Percentiles rank a stretch among this genome's conserved stretches.
Evolutionary conservation across 2,888 invertebrate species (phyloP).

Genomic region (Thumatha senex): DNA sequence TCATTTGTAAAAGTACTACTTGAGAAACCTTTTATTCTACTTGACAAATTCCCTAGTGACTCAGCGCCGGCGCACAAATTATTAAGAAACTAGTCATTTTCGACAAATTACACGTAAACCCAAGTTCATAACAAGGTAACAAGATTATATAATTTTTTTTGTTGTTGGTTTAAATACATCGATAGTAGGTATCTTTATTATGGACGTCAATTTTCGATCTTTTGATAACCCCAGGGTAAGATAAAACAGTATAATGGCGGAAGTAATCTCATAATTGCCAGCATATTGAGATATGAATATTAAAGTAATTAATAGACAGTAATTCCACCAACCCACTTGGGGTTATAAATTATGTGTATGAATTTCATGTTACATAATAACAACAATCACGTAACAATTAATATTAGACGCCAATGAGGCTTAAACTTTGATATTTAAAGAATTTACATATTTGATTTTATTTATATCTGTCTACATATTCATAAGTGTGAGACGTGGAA

Average conservation of each 20-base stretch:
- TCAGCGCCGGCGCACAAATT: constrained; percentile 12
- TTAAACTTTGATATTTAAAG: constrained; percentile 4
- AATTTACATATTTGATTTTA: neutral
- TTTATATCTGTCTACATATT: too few species aligned
- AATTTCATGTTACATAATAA: constrained; percentile 27
- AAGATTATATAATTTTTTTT: constrained; percentile 6
- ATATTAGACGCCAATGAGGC: constrained; percentile 11
- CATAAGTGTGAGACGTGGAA: too few species aligned
- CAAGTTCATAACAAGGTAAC: constrained; percentile 19
- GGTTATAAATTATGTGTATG: constrained; percentile 19
- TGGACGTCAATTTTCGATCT: constrained; percentile 21
- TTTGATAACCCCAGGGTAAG: constrained; percentile 28
- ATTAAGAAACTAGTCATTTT: constrained; percentile 40
- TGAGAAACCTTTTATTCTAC: neutral
- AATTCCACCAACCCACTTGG: constrained; percentile 30
- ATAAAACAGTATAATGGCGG: constrained; percentile 17
- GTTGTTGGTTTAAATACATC: constrained; percentile 10
- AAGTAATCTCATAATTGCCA: constrained; percentile 14
- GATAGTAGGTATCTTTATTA: constrained; percentile 28
- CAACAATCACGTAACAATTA: constrained; percentile 20
- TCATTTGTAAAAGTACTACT: constrained; percentile 7
- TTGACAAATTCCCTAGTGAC: constrained; percentile 12
- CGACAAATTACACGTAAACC: constrained; percentile 35
- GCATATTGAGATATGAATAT: constrained; percentile 10
- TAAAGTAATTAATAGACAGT: constrained; percentile 33